These are phyloP conservation scores for Perithous albicinctus DNA, from an alignment of 2,888 invertebrate species.

Conservation along the genomic window DNA sequence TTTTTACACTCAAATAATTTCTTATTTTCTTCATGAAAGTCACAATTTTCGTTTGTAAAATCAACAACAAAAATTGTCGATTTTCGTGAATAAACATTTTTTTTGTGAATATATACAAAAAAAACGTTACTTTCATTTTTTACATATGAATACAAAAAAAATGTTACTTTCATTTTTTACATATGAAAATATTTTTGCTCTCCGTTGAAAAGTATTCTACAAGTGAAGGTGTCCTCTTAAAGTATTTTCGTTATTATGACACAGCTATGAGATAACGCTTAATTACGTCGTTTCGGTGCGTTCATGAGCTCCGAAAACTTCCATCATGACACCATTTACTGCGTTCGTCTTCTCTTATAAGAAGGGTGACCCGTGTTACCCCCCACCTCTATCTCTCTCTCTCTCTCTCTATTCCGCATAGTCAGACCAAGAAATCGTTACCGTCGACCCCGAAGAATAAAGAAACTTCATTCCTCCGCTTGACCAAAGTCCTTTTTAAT, in stretches of 20 bases:
- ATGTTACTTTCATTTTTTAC: not conserved
- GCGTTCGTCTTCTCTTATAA: not conserved
- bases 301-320: not conserved
- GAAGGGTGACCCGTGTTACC: not conserved
- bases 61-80: no score
- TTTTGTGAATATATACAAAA: no score
- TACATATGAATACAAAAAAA: not conserved
- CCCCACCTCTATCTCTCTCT: no score
- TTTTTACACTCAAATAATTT: no score
- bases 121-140: no score
- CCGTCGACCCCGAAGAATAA: not conserved
- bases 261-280: not conserved
- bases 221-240: not conserved
- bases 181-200: not conserved
- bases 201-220: not conserved
- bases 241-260: not conserved
- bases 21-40: no score
- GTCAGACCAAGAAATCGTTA: constrained; percentile 7
- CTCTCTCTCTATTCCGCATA: not conserved
- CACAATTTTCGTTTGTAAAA: no score
- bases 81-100: no score
- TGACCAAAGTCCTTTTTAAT: constrained; percentile 32
- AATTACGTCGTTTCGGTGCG: not conserved
- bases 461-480: not conserved
- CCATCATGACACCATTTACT: not conserved